phyloP scores from a whole-genome alignment of 2,797 vertebrate genomes.

The Phrynocephalus guinanensis region DNA sequence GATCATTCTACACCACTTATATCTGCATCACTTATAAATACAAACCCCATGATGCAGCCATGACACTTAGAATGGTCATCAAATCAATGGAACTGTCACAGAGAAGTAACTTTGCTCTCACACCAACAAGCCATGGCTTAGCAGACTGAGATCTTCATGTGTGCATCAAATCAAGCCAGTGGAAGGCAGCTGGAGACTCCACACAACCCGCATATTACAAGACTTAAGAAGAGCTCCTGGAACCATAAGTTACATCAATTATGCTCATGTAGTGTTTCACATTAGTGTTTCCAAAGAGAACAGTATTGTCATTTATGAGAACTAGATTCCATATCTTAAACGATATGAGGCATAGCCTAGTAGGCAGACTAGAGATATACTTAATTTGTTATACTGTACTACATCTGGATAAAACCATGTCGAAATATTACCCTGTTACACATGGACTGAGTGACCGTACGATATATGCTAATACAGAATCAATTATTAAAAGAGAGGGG shows the following conservation, averaged over 20 bases:
- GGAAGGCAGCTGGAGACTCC: no score
- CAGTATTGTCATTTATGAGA: background rate
- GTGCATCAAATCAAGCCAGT: no score
- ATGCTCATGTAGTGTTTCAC: background rate
- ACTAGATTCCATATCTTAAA: background rate
- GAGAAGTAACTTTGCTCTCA: background rate
- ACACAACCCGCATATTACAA: background rate
- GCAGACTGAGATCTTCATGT: background rate
- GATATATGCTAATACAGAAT: slow-evolving; percentile 14
- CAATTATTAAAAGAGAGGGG: slow-evolving; percentile 8
- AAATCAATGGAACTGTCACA: no score
- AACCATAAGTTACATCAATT: background rate
- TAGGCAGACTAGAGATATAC: slow-evolving; percentile 7
- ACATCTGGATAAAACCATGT: background rate
- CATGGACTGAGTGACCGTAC: slow-evolving; percentile 2
- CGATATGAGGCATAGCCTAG: slow-evolving; percentile 13
- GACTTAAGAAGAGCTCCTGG: background rate
- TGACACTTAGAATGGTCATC: no score
- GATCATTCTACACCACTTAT: no score
- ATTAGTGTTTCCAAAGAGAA: background rate
- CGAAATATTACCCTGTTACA: slow-evolving; percentile 32
- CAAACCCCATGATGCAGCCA: no score
- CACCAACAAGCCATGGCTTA: background rate
- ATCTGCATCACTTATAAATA: no score
- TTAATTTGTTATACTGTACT: slow-evolving; percentile 26